Evolutionary conservation across 2,888 invertebrate species (phyloP).

Genomic region (Scaptomyza polygonia): DNA sequence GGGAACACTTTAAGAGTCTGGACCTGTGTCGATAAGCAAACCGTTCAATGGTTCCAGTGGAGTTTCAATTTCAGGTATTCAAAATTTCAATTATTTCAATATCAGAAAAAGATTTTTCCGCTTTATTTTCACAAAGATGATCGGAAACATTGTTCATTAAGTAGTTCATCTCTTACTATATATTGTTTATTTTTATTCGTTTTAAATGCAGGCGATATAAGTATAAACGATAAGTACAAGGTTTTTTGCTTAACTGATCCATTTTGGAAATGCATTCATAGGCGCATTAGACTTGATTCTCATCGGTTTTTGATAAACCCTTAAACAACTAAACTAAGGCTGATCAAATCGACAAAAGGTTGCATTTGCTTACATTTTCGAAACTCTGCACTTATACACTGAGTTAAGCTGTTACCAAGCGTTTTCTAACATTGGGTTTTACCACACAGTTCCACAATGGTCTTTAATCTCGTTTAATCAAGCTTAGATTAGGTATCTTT

Average conservation of each 20-base stretch:
- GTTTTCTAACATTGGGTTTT: conserved; percentile 2
- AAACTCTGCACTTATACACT: too few species aligned
- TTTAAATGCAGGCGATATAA: background rate
- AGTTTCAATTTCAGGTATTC: too few species aligned
- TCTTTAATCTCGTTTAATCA: conserved; percentile 47
- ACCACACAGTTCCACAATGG: conserved; percentile 25
- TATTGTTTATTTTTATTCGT: conserved; percentile 11
- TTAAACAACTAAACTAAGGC: conserved; percentile 2
- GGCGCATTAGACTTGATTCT: conserved; percentile 12
- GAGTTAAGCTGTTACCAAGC: conserved; percentile 32
- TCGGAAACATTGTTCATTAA: too few species aligned
- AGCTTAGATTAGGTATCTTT: conserved; percentile 11
- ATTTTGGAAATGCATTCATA: conserved; percentile 33
- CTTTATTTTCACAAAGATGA: too few species aligned
- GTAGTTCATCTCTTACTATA: too few species aligned
- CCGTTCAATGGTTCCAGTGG: too few species aligned
- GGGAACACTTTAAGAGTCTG: too few species aligned
- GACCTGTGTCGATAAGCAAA: too few species aligned
- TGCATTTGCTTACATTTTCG: background rate
- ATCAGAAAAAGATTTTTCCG: too few species aligned
- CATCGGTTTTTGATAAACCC: conserved; percentile 26
- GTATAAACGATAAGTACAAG: background rate
- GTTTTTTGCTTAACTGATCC: conserved; percentile 34
- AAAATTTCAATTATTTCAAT: too few species aligned
- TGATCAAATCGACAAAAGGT: background rate